Evolutionary conservation across 2,797 vertebrate genomes (phyloP).

Genomic region (Sciaenops ocellatus): DNA sequence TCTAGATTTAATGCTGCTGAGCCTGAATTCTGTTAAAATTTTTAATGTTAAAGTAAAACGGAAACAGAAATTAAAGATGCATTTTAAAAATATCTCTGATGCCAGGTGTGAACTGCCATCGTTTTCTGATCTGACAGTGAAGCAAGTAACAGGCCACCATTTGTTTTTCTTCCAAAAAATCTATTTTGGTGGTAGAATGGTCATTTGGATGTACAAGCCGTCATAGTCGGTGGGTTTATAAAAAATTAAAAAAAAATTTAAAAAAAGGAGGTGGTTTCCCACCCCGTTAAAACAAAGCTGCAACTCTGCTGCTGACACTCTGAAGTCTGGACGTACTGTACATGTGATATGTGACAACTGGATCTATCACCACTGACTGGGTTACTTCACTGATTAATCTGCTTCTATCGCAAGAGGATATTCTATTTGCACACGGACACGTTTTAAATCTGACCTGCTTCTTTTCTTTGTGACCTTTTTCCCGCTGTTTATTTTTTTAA

Average conservation of each 20-base stretch:
- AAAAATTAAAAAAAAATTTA: neutral
- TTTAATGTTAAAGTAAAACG: neutral
- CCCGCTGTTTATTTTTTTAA: neutral
- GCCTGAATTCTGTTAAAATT: neutral
- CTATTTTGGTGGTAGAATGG: constrained; percentile 14
- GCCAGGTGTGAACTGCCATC: constrained; percentile 13
- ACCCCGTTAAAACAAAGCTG: constrained; percentile 31
- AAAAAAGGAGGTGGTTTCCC: neutral
- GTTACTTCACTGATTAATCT: constrained; percentile 5
- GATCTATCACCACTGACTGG: constrained; percentile 13
- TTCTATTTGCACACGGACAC: constrained; percentile 61
- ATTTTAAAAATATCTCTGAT: neutral
- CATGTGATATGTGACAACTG: neutral
- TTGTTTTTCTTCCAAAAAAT: constrained; percentile 25
- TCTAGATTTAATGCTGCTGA: neutral
- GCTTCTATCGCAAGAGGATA: constrained; percentile 40
- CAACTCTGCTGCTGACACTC: constrained; percentile 35
- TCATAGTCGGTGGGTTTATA: neutral
- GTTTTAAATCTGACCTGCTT: constrained; percentile 32
- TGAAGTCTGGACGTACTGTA: neutral
- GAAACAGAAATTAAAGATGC: neutral
- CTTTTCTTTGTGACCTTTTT: constrained; percentile 28
- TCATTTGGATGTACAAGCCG: constrained; percentile 6
- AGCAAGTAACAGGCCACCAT: neutral
- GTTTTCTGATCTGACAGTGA: neutral